A percentile compares a stretch with the other conserved stretches of the same genome.
Evolutionary conservation across 2,113 vertebrate species (phyloP).

Genomic region (Pan troglodytes): NHGRI_mPanTro3-v2.1_pri NC_072412.2:105273501-105274000

Average conservation of each 20-base stretch:
- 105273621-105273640: slow-evolving; percentile 3
- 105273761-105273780: slow-evolving; percentile 9
- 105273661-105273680: slow-evolving; percentile 7
- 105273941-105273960: slow-evolving; percentile 87
- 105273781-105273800: neutral
- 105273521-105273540: neutral
- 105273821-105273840: neutral
- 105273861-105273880: slow-evolving; percentile 67
- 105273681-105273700: slow-evolving; percentile 27
- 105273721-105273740: neutral
- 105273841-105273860: slow-evolving; percentile 60
- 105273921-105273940: slow-evolving; percentile 78
- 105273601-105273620: neutral
- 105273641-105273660: neutral
- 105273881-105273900: slow-evolving; percentile 51
- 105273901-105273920: slow-evolving; percentile 76
- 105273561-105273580: neutral
- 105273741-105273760: slow-evolving; percentile 38
- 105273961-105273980: slow-evolving; percentile 89
- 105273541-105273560: slow-evolving; percentile 32
- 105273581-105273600: slow-evolving; percentile 17
- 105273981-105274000: slow-evolving; percentile 90
- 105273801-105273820: neutral
- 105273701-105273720: neutral
- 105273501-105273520: slow-evolving; percentile 6